Base-by-base conservation (phyloP, 2,797 vertebrate species). In the Trematomus bernacchii region DNA sequence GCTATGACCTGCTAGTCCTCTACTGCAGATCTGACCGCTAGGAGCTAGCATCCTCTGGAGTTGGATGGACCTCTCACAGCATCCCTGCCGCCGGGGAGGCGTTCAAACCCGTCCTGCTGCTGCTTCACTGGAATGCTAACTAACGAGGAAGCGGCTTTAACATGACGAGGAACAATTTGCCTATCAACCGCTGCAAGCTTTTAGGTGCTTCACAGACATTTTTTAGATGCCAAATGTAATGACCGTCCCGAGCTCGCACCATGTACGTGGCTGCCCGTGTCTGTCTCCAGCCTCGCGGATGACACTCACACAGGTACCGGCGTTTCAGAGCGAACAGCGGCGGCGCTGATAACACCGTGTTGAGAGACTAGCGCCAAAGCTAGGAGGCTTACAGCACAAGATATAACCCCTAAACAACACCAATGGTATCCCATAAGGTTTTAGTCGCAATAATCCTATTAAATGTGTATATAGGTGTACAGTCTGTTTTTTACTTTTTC, bases 371-470 rank as follows among this genome's bases (percentile, higher is more conserved):
- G 70, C 84, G 68, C 68, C 58, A 13, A 57, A 83, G 85, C 86
- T 80, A 85, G 85, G 84, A 87, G 86, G 91, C 86, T 85, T 88
- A 72, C 85, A 43, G 77, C 80, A 87, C 87, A 81, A 79, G 55
- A 81, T 40, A 72, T 69, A 67, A 43, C 61, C 62, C 59, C 48
- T 40, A 42, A 62, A 82, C 64, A 42, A 84, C 82, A 80, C 89
- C 79, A 87, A 93, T 92, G 92, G 86, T 95, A 33, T 93, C 92
- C 69, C 80, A 87, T 23, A 93, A 90, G 90, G 83, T 94, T 75
- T 81, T 92, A 70, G 91, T 90, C 14, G 92, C 93, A 88, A 84
- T 94, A 79, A 79, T 94, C 85, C 21, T 94, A 53, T 47, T 94
- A 9, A 91, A 92, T 81, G 82, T 93, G 89, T 93, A 93, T 58